Percentiles rank a stretch among this genome's conserved stretches.
Conservation (phyloP, 2,113 vertebrate genomes). For the Pluvialis apricaria region DNA sequence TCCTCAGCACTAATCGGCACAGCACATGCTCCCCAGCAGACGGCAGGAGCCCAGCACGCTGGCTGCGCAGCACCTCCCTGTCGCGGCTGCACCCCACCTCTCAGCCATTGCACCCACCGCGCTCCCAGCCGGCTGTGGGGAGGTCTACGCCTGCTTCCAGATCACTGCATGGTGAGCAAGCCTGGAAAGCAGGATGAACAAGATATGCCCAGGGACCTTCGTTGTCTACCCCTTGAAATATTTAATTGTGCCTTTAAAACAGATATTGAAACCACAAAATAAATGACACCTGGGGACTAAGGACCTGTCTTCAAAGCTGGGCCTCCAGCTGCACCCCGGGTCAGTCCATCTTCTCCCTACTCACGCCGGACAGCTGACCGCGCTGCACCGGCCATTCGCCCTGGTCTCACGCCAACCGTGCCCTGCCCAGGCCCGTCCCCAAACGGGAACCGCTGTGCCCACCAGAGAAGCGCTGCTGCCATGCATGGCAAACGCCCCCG, state of each 20-base stretch:
- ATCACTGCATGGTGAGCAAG: fast-evolving
- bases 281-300: background rate
- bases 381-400: background rate
- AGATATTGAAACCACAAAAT: background rate
- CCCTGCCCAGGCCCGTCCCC: background rate
- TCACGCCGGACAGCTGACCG: fast-evolving
- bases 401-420: background rate
- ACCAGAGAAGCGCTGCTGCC: fast-evolving
- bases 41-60: fast-evolving
- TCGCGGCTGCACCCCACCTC: fast-evolving
- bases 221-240: fast-evolving
- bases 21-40: background rate
- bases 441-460: background rate
- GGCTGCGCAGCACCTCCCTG: background rate
- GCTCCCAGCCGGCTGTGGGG: background rate
- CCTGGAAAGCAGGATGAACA: fast-evolving
- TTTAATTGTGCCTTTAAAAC: background rate
- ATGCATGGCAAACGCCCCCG: background rate
- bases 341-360: background rate
- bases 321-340: background rate
- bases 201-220: fast-evolving
- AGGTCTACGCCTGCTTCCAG: background rate
- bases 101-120: fast-evolving
- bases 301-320: background rate
- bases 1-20: background rate